These are phyloP conservation scores for Drosophila cracens DNA, from an alignment of 2,888 invertebrate genomes.

Conservation along the genomic window DNA sequence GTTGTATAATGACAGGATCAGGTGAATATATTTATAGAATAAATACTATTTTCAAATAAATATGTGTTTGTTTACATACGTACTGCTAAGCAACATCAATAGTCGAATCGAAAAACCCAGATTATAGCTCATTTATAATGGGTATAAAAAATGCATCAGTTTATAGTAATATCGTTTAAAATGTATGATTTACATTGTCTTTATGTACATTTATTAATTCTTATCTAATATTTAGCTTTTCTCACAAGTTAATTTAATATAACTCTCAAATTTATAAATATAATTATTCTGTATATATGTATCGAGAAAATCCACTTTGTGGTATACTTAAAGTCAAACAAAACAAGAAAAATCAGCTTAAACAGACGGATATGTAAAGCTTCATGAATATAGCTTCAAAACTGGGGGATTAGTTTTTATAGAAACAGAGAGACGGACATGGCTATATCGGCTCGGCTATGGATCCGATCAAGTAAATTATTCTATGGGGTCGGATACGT, in stretches of 20 bases:
- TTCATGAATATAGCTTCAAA: not conserved
- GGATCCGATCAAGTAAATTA: not conserved
- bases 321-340: not conserved
- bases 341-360: not conserved
- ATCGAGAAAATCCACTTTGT: not conserved
- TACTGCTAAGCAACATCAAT: not conserved
- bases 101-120: not conserved
- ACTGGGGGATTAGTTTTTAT: not conserved
- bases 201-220: not conserved
- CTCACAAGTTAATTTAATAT: not conserved
- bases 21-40: slow-evolving; percentile 48
- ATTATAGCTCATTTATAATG: not conserved
- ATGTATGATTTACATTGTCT: not conserved
- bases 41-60: not conserved
- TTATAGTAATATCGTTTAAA: not conserved
- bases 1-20: slow-evolving; percentile 71
- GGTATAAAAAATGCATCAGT: fast-evolving
- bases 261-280: too few relatives aligned
- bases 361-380: not conserved
- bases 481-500: not conserved
- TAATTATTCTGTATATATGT: not conserved
- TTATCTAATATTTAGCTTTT: too few relatives aligned
- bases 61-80: not conserved
- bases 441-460: not conserved
- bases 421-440: not conserved